Base-by-base conservation (phyloP, 2,113 vertebrate genomes). In the Echinops telfairi region DNA sequence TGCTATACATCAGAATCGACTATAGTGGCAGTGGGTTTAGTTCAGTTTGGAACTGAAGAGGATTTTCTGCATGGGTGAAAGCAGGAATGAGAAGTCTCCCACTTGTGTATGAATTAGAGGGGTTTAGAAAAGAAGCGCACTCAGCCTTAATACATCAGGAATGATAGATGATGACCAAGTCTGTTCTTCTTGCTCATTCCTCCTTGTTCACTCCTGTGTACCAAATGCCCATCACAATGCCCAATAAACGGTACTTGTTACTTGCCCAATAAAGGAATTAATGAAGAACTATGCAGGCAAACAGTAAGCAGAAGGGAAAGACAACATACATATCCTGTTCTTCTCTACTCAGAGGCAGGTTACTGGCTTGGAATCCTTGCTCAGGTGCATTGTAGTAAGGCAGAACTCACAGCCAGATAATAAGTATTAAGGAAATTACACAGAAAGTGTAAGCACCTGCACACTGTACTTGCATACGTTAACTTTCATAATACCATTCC, bases 331-430 rank as follows among this genome's bases (percentile, higher is more conserved):
- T 31, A 83, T 71, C 68, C 53, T 58, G 62, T 83, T 66, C 53
- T 90, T 90, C 70, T 93, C 76, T 31, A 75, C 0, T 57, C 29
- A 95, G 75, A 95, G 47, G n/a, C 58, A 27, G 33, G 68, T 90
- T 71, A 5, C 85, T 62, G 33, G 87, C 75, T 90, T n/a, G 27
- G 81, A 89, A 94, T 58, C 86, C 91, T 86, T 88, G 76, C 64
- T 83, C 64, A 1, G 31, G 96, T 93, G 79, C 90, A 90, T 6
- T 92, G 83, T 91, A 93, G 86, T 88, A 40, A 88, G 36, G 90
- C 66, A 88, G 76, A n/a, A 86, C 47, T 88, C 62, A 90, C 84
- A 90, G 86, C 77, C 83, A 83, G 60, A 84, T 40, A 92, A 71
- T 86, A 90, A 95, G 71, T 36, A 86, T 83, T 84, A 89, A 62